A percentile compares a stretch with the other conserved stretches of the same genome.
These are phyloP conservation scores for Drosophila neoperkinsi DNA, from an alignment of 2,888 invertebrate species.

Conservation along the genomic window DNA sequence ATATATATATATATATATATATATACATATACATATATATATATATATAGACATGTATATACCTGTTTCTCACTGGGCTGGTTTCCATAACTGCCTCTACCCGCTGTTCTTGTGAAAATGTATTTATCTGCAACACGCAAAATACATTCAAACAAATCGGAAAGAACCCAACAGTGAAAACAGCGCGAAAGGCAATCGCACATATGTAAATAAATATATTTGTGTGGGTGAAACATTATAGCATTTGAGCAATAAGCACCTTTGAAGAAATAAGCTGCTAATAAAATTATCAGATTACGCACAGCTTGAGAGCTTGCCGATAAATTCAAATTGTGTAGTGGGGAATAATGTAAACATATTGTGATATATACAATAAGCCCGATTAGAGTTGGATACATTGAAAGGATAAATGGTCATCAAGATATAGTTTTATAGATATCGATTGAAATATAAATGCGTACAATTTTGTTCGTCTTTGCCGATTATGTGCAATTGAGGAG, in stretches of 20 bases:
- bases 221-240: neutral
- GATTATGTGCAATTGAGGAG: neutral
- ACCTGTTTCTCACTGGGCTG: constrained; percentile 1
- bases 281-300: constrained; percentile 8
- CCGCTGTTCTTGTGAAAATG: constrained; percentile 24
- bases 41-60: neutral
- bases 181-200: neutral
- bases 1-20: constrained; percentile 9
- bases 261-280: constrained; percentile 2
- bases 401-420: neutral
- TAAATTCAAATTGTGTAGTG: neutral
- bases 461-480: neutral
- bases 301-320: neutral
- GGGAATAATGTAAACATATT: neutral
- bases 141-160: constrained; percentile 18
- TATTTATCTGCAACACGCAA: constrained; percentile 65
- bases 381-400: neutral
- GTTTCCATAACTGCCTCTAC: constrained; percentile 28
- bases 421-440: no score
- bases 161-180: neutral
- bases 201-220: constrained; percentile 5
- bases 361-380: neutral
- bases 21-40: neutral
- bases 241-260: neutral
- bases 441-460: neutral